Conservation (phyloP, 2,888 invertebrate species). For the Acleris cristana region DNA sequence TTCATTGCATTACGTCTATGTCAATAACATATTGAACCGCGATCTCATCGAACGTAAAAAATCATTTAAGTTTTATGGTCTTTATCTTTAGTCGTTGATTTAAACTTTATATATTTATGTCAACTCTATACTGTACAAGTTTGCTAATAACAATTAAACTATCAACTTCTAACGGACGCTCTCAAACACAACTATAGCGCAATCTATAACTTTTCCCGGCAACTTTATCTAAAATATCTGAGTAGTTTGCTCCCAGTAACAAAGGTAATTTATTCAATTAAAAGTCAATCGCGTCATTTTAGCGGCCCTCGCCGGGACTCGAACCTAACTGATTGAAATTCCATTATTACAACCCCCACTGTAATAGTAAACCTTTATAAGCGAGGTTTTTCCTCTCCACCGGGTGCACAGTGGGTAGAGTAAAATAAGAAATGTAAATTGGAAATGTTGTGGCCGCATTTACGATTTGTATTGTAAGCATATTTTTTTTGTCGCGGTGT, state of each 20-base stretch:
- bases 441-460: neutral
- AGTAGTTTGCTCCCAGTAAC: slow-evolving; percentile 22
- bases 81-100: too few relatives aligned
- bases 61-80: too few relatives aligned
- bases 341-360: slow-evolving; percentile 76
- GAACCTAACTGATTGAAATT: slow-evolving; percentile 76
- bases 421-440: neutral
- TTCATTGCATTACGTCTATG: too few relatives aligned
- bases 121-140: too few relatives aligned
- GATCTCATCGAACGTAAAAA: too few relatives aligned
- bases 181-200: neutral
- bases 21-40: too few relatives aligned
- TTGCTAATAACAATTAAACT: too few relatives aligned
- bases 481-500: too few relatives aligned
- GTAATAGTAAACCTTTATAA: slow-evolving; percentile 73
- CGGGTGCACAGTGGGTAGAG: slow-evolving; percentile 52
- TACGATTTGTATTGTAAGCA: too few relatives aligned
- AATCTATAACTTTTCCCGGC: neutral
- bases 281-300: slow-evolving; percentile 40
- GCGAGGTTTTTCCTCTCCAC: slow-evolving; percentile 69
- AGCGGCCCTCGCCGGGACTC: slow-evolving; percentile 38
- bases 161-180: too few relatives aligned
- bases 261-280: slow-evolving; percentile 36
- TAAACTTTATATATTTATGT: too few relatives aligned
- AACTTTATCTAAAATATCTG: slow-evolving; percentile 25